A percentile compares a stretch with the other conserved stretches of the same genome.
phyloP scores from a whole-genome alignment of 1,140 invertebrate genomes.

The Scaptomyza hsui region DNA sequence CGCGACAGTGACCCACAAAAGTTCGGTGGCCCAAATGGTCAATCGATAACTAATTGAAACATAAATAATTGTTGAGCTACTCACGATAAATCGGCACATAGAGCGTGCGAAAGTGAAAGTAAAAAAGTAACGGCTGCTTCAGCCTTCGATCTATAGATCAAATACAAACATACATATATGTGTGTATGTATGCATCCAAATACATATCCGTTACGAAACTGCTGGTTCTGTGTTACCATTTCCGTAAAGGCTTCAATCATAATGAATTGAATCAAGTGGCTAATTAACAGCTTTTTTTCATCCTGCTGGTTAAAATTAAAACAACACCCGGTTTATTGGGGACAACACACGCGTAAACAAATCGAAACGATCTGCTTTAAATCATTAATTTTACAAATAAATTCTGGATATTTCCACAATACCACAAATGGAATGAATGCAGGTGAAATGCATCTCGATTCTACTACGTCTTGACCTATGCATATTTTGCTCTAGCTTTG shows the following conservation, averaged over 20 bases:
- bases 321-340: neutral
- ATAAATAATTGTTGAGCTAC: constrained; percentile 13
- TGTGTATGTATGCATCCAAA: too few relatives aligned
- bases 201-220: constrained; percentile 49
- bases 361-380: neutral
- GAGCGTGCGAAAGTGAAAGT: constrained; percentile 47
- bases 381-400: neutral
- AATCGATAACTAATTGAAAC: constrained; percentile 14
- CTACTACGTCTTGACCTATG: constrained; percentile 12
- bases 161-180: too few relatives aligned
- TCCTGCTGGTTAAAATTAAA: constrained; percentile 23
- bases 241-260: constrained; percentile 47
- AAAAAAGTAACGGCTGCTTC: constrained; percentile 11
- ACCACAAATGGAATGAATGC: neutral
- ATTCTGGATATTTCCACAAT: neutral
- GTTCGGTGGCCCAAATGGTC: constrained; percentile 7
- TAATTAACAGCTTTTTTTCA: constrained; percentile 32
- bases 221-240: constrained; percentile 30
- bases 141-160: constrained; percentile 20
- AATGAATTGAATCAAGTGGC: constrained; percentile 32
- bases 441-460: neutral
- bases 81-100: neutral
- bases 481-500: constrained; percentile 8
- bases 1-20: constrained; percentile 67
- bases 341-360: too few relatives aligned